Percentiles rank a stretch among this genome's conserved stretches.
phyloP scores from a whole-genome alignment of 2,113 vertebrate species.

The Calypte anna region DNA sequence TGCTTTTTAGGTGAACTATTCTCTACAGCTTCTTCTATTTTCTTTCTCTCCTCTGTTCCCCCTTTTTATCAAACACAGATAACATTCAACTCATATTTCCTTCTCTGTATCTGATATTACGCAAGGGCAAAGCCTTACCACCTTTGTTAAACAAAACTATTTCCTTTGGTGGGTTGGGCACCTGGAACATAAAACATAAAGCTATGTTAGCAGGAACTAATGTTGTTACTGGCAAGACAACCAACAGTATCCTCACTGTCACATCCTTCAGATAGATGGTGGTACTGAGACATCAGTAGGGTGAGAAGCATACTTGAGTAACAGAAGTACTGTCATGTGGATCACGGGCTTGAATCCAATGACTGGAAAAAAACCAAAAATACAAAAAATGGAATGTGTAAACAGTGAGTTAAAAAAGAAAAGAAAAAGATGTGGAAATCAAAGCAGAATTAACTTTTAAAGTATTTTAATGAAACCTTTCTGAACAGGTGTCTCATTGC shows the following conservation, averaged over 20 bases:
- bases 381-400: background rate
- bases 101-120: background rate
- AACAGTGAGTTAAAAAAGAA: background rate
- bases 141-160: conserved; percentile 29
- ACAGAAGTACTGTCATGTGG: background rate
- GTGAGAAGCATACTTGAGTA: background rate
- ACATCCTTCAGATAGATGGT: background rate
- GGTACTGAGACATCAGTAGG: background rate
- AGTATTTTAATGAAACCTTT: background rate
- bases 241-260: background rate
- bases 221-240: background rate
- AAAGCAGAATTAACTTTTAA: background rate
- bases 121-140: conserved; percentile 16
- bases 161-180: conserved; percentile 14
- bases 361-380: background rate
- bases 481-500: background rate
- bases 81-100: background rate
- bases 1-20: background rate
- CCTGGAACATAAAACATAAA: background rate
- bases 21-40: background rate
- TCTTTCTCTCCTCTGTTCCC: background rate
- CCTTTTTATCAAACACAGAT: background rate
- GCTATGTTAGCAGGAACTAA: background rate
- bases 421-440: background rate
- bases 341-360: background rate